Percentiles rank a stretch among this genome's conserved stretches.
phyloP scores from a whole-genome alignment of 1,140 invertebrate species.

The Hylyphantes graminicola region DNA sequence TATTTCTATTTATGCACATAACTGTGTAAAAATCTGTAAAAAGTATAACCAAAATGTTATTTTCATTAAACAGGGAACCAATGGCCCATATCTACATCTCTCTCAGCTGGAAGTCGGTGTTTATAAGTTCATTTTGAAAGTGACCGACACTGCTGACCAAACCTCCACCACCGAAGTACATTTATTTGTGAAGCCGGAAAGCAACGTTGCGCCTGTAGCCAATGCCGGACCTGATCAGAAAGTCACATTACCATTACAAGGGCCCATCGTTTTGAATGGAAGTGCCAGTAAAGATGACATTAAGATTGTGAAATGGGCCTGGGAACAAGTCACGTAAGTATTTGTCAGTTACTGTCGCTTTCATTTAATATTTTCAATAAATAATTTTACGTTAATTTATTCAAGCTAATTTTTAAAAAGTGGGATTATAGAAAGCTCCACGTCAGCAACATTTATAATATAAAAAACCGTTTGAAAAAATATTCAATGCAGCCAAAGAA shows the following conservation, averaged over 20 bases:
- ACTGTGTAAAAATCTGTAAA: background rate
- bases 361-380: no score
- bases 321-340: slow-evolving; percentile 79
- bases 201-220: slow-evolving; percentile 79
- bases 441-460: no score
- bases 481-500: no score
- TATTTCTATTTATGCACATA: no score
- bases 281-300: slow-evolving; percentile 86
- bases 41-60: background rate
- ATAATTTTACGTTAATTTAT: no score
- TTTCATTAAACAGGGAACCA: slow-evolving; percentile 70
- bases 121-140: slow-evolving; percentile 93
- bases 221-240: slow-evolving; percentile 72
- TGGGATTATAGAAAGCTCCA: no score
- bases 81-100: slow-evolving; percentile 85
- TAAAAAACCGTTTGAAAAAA: no score
- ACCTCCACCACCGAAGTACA: slow-evolving; percentile 86
- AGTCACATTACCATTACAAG: slow-evolving; percentile 80
- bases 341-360: background rate
- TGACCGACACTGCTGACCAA: slow-evolving; percentile 89
- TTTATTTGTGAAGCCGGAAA: slow-evolving; percentile 92
- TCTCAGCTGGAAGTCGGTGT: slow-evolving; percentile 92
- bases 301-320: slow-evolving; percentile 82
- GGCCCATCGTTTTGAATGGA: slow-evolving; percentile 82
- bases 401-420: no score